Evolutionary conservation across 2,797 vertebrate species (phyloP).

Genomic region (Epinephelus awoara): DNA sequence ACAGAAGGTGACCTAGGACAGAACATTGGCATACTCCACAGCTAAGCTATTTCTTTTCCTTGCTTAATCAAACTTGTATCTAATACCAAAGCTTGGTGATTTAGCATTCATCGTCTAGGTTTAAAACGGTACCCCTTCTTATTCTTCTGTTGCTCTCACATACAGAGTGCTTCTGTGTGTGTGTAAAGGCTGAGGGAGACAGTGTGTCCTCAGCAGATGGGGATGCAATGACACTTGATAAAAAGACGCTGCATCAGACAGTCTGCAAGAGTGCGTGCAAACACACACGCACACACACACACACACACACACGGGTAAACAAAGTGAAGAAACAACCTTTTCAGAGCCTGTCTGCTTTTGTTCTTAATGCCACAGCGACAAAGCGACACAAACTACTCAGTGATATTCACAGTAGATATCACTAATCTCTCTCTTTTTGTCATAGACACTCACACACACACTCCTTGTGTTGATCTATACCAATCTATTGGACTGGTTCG

Average conservation of each 20-base stretch:
- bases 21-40: constrained; percentile 24
- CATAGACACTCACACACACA: neutral
- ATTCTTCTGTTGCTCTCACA: neutral
- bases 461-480: constrained; percentile 12
- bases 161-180: constrained; percentile 4
- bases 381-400: constrained; percentile 53
- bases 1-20: neutral
- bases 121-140: neutral
- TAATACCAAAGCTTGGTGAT: neutral
- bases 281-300: constrained; percentile 26
- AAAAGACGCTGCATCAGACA: constrained; percentile 69
- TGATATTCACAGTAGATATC: constrained; percentile 73
- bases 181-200: constrained; percentile 39
- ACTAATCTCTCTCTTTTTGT: constrained; percentile 37
- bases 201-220: constrained; percentile 78
- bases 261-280: constrained; percentile 25
- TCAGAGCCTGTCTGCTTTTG: constrained; percentile 70
- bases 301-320: constrained; percentile 16
- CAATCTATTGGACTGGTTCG: constrained; percentile 21
- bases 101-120: neutral
- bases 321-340: constrained; percentile 68
- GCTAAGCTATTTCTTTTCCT: neutral
- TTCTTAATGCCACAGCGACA: constrained; percentile 72
- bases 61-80: constrained; percentile 5
- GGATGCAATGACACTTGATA: constrained; percentile 77